Base-by-base conservation (phyloP, 2,888 invertebrate genomes). In the Temnothorax ravouxi region DNA sequence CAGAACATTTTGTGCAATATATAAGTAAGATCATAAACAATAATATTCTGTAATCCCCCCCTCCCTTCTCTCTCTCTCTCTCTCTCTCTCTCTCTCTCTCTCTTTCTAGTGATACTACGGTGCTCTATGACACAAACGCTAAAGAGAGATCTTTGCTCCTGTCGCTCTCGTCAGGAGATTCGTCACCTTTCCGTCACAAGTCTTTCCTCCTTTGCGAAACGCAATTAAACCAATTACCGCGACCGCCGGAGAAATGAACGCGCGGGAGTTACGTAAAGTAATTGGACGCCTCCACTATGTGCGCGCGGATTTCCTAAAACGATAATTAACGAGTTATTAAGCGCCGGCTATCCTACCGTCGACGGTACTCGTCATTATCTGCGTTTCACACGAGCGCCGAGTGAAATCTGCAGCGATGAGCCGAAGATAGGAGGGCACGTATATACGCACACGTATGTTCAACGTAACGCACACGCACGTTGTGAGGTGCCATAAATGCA, bases 281-380 rank as follows among this genome's bases (percentile, higher is more conserved):
- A 95, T 95, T 95, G 94, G 93, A 89, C 89, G 91, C 88, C 86
- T 76, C 44, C 67, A 80, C 82, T 83, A 61, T 88, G 82, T 75
- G 71, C 62, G 89, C 92, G 91, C 91, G 94, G 94, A 94, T 95
- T 95, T 95, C 95, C 94, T 94, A 95, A 95, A 95, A 95, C 93
- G 94, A 94, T 95, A 95, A 95, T 95, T 94, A 95, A 95, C 94
- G 94, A 95, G 94, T 94, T 94, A 94, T 95, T 95, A 94, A 94
- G 93, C 93, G 93, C 90, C 92, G 91, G 92, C 92, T 92, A 92
- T 90, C 87, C 91, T 87, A 88, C 77, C 83, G 89, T 90, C 90
- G 91, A 90, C 91, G 90, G 80, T 85, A 71, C 87, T 88, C 91
- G 89, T 93, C 90, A 91, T 93, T 93, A 93, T 92, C 88, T 88